Base-by-base conservation (phyloP, 2,888 invertebrate genomes). In the Caenorhabditis auriculariae region DNA sequence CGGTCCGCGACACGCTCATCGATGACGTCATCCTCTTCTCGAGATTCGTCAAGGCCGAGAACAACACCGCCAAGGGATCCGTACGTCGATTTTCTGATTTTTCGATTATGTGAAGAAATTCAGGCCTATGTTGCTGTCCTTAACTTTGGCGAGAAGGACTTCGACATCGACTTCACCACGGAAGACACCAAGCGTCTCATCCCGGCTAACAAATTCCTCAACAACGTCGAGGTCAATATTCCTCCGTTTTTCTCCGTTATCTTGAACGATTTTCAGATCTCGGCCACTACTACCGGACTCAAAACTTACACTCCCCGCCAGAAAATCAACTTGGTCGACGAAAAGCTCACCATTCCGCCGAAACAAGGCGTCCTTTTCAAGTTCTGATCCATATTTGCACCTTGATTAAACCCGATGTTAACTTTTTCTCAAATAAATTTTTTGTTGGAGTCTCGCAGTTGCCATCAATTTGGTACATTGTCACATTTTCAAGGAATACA, bases 281-380 rank as follows among this genome's bases (percentile, higher is more conserved):
- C 64, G 1, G 70, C 63, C 29, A 52, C 51, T 23, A 69, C 70
- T 21, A 46, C 63, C 44, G 68, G 66, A 26, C 51, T 72, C 24
- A 60, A 56, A 2, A 53, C 48, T 12, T 60, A 64, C 38, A 37
- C 42, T 7, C 27, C 60, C 5, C 64, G 70, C 23, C 50, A 70
- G 27, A 57, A 56, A 35, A 15, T 53, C 27, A 55, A 70, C 48
- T 43, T 66, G 28, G 21, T 39, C 26, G 59, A 48, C 4, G 26
- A 45, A 7, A 29, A 41, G 19, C 51, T 72, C 28, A 47, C 50
- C 17, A 41, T 72, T 7, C 70, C 69, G 27, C 59, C 60, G 23
- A 68, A 70, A 39, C 68, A 68, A 42, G 72, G 62, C 5, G 43
- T 69, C 43, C 66, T 72, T 28, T 26, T 72, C 38, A 68, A 66